Conservation (phyloP, 1,140 invertebrate species). For the Apis dorsata region DNA sequence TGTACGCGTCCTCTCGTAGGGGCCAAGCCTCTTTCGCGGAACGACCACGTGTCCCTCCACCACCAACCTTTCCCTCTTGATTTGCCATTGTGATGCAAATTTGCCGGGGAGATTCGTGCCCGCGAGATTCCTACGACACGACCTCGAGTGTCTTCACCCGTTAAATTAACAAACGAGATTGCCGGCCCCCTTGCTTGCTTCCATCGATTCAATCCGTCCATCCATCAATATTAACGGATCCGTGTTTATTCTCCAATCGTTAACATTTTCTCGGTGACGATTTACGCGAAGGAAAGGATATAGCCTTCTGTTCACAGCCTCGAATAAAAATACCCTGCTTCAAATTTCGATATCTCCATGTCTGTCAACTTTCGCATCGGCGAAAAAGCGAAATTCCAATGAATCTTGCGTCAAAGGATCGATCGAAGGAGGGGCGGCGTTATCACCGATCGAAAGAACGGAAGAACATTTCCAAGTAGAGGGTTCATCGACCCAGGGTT, state of each 20-base stretch:
- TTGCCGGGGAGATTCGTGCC: slow-evolving; percentile 33
- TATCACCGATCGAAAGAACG: background rate
- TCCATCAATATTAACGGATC: too few species aligned
- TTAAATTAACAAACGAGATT: slow-evolving; percentile 18
- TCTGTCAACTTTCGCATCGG: too few species aligned
- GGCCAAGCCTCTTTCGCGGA: slow-evolving; percentile 60
- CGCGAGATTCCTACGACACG: slow-evolving; percentile 41
- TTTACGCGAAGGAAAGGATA: too few species aligned
- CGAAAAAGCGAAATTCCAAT: background rate
- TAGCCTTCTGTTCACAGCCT: too few species aligned
- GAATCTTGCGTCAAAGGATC: background rate
- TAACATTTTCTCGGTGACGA: too few species aligned
- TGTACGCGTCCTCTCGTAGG: slow-evolving; percentile 21
- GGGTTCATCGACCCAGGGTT: slow-evolving; percentile 36
- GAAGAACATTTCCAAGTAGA: background rate
- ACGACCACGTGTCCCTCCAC: slow-evolving; percentile 45
- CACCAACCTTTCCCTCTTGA: slow-evolving; percentile 52
- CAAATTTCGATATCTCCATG: background rate
- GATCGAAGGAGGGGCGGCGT: background rate
- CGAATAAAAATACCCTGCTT: too few species aligned
- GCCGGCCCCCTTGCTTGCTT: background rate
- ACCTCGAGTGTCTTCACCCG: slow-evolving; percentile 15
- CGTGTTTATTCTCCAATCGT: too few species aligned
- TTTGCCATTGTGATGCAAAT: slow-evolving; percentile 72
- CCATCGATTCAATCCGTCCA: slow-evolving; percentile 5